Evolutionary conservation across 2,888 invertebrate genomes (phyloP), one percentile per base, ranked within the genome.

Genomic region (Euzetes globulus): DNA sequence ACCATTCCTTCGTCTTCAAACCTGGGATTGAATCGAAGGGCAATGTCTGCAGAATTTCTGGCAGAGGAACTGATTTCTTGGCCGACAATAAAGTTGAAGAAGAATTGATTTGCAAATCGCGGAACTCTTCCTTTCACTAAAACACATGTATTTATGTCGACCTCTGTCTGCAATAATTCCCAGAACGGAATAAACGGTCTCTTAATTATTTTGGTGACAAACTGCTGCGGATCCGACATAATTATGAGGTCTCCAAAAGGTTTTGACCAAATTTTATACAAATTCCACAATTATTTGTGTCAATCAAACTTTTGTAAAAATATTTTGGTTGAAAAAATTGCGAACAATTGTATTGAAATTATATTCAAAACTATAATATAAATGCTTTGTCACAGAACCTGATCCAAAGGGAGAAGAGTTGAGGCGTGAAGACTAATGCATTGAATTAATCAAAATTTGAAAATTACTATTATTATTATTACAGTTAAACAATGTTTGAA

Each of bases 121-220:
- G 68, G 68, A 37, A 68, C 68, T 41, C 68, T 37, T 37, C 68
- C 68, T 37, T 41, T 68, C 19, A 68, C 68, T 13, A 68, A 22
- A 68, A 68, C 22, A 68, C 68, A 68, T 6, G 68, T 41, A 37
- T 19, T 19, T 11, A 68, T 17, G 17, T 68, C 68, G 13, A 68
- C 68, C 17, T 22, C 68, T 22, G 68, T 11, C 41, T 37, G 19
- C 11, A 68, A 2, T 68, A 41, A 41, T 41, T 68, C 41, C 68
- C 68, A 68, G 13, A 68, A 68, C n/a, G 68, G 68, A 33, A 68
- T 68, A 15, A 68, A 68, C 11, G 68, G 68, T 22, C 68, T 37
- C 11, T 68, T 68, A 19, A 68, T 68, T 19, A 68, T 68, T 68
- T 68, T 41, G 2, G 68, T 37, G 22, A 45, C 68, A 68, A 68